Evolutionary conservation across 2,113 vertebrate genomes (phyloP).

Genomic region (Muntiacus reevesi): DNA sequence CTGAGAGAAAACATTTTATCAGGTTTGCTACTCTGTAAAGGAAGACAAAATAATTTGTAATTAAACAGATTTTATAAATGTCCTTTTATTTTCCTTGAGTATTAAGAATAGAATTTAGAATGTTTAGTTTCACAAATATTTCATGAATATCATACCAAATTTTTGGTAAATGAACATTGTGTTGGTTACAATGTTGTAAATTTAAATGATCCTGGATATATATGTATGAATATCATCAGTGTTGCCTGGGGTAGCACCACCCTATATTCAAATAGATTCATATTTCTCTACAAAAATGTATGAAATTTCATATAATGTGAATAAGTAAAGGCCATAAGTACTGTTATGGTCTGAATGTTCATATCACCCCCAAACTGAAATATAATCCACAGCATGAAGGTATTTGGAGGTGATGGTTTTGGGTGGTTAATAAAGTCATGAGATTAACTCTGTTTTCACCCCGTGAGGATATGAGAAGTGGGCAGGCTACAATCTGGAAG

Average conservation of each 20-base stretch:
- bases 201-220: background rate
- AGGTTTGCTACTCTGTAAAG: conserved; percentile 89
- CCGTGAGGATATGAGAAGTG: background rate
- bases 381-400: background rate
- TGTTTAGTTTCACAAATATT: background rate
- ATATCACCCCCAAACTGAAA: background rate
- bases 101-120: background rate
- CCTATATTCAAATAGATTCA: background rate
- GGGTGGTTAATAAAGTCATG: background rate
- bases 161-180: background rate
- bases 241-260: background rate
- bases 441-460: background rate
- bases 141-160: background rate
- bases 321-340: background rate
- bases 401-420: background rate
- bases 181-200: background rate
- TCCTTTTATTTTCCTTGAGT: background rate
- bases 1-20: conserved; percentile 88
- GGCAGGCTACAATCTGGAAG: background rate
- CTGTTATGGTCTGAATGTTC: background rate
- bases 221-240: background rate
- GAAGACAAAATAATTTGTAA: conserved; percentile 26
- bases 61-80: background rate
- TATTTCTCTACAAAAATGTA: background rate
- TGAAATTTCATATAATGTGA: background rate